Base-by-base conservation (phyloP, 1,140 invertebrate species). In the Glossosoma conforme region DNA sequence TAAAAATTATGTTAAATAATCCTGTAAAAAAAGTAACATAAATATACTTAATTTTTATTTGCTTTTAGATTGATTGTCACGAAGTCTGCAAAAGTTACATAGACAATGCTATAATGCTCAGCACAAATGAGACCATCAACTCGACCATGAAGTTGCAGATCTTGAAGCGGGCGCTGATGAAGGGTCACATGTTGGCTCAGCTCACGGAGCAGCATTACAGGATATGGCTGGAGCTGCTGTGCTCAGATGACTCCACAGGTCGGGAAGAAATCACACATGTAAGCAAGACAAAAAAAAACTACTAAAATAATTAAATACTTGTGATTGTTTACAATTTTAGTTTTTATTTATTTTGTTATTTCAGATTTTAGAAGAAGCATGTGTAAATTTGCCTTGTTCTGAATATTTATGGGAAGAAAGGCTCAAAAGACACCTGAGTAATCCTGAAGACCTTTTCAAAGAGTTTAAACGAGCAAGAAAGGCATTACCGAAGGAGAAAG, bases 71-170 rank as follows among this genome's bases (percentile, higher is more conserved):
- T 46, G 66, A 77, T 54, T 73, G 68, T 43, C 66, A 75, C 63
- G 65, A 77, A 60, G 77, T 79, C 62, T 79, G 76, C 74, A 65
- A 70, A 1, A 55, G 72, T 1, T 80, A 77, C 52, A 63, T 81
- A 35, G 66, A 77, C 19, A 72, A 65, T 40, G 60, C 79, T 44
- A 41, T 75, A 17, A 75, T 77, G 59, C 63, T 78, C 8, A 72
- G 20, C 20, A 22, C 28, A 9, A 47, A 50, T 5, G 21, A 48
- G 11, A 24, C 46, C 11, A 70, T 68, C 54, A 73, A 69, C 22
- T 43, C 20, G 3, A 20, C 19, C 13, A 21, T 17, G 5, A 77
- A 75, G 55, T 64, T 61, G 41, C 75, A 78, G 36, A 58, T 77
- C 18, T 54, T 79, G 18, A 70, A 63, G 57, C 66, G 62, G 53